These are phyloP conservation scores for Cotesia glomerata DNA, from an alignment of 1,140 invertebrate species.

Conservation along the genomic window DNA sequence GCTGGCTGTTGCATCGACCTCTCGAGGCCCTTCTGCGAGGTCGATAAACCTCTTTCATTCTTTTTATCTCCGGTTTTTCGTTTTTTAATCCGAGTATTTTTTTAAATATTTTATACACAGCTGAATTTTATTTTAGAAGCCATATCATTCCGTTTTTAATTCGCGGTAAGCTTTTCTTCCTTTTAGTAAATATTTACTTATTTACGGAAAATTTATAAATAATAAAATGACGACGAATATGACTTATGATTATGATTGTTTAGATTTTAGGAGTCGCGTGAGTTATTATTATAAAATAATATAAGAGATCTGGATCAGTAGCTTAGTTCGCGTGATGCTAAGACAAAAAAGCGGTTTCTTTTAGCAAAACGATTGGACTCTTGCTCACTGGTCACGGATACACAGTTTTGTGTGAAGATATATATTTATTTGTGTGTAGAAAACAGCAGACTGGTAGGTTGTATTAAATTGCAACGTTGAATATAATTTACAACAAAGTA, in stretches of 20 bases:
- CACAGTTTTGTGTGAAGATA: background rate
- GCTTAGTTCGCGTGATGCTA: background rate
- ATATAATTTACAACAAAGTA: no score
- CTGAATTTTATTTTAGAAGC: background rate
- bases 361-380: background rate
- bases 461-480: no score
- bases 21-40: slow-evolving; percentile 29
- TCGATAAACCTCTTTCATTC: slow-evolving; percentile 22
- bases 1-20: slow-evolving; percentile 30
- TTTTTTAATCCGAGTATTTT: background rate
- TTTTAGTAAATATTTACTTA: no score
- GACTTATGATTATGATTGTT: no score
- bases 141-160: no score
- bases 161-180: no score
- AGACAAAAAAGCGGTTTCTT: background rate
- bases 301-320: background rate
- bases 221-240: no score
- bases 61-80: background rate
- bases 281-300: no score
- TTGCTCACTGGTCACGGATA: background rate
- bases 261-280: no score
- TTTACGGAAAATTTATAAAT: no score
- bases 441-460: no score
- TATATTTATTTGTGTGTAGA: background rate
- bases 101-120: background rate